phyloP scores from a whole-genome alignment of 64 coral and sea anemone genomes.

The Cladopsammia gracilis region DNA sequence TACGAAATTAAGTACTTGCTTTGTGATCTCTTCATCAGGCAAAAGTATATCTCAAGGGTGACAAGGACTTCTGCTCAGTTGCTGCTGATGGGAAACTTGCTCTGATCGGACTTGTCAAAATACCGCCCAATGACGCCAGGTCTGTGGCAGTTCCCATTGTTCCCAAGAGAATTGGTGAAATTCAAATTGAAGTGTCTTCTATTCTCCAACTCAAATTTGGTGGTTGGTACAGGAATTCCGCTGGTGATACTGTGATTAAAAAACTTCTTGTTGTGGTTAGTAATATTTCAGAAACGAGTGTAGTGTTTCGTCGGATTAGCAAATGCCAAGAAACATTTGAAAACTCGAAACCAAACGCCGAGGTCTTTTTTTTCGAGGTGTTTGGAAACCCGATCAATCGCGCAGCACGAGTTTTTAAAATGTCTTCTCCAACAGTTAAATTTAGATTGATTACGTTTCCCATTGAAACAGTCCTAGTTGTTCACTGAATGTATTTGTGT shows the following conservation, averaged over 20 bases:
- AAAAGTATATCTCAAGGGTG: slow-evolving; percentile 49
- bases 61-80: slow-evolving; percentile 50
- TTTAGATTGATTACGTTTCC: no score
- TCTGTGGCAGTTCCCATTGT: slow-evolving; percentile 52
- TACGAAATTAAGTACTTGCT: not conserved
- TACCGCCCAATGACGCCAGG: not conserved
- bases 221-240: not conserved
- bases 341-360: no score
- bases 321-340: no score
- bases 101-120: not conserved
- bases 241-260: not conserved
- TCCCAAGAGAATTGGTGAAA: slow-evolving; percentile 49
- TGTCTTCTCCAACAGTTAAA: no score
- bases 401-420: no score
- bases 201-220: slow-evolving; percentile 27
- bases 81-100: slow-evolving; percentile 17
- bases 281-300: not conserved
- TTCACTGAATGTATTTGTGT: no score
- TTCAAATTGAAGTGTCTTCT: not conserved
- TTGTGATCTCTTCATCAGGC: slow-evolving; percentile 36
- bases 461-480: no score
- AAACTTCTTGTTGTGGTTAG: slow-evolving; percentile 74
- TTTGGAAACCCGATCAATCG: no score
- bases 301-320: no score
- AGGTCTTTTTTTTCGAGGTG: no score